Evolutionary conservation across 1,140 invertebrate species (phyloP), one percentile per base, ranked within the genome.

Genomic region (Drosophila nigrodunni): DNA sequence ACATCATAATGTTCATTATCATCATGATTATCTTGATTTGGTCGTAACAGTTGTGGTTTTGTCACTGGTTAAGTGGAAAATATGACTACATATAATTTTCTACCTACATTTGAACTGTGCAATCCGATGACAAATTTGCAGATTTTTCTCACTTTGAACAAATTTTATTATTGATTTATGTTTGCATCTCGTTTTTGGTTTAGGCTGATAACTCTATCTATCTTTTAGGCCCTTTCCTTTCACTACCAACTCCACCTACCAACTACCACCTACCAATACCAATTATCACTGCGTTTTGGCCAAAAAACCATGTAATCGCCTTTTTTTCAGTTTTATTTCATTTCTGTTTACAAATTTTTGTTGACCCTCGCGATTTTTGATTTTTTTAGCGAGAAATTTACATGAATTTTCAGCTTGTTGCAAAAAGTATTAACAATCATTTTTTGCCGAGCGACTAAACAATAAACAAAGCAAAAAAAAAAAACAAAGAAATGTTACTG

Each of bases 371-470:
- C 76, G 37, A 18, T 87, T 87, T 81, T 75, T 2, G 34, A 10
- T 74, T 82, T 88, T 86, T 87, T 87, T 87, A 80, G 88, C 80
- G 49, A 69, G 65, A 87, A 87, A 80, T 83, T 88, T 83, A 87
- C 83, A 87, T 68, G 83, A 83, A 87, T 87, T 88, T 88, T 82
- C 83, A 87, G 77, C 83, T 87, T 87, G 83, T 87, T 87, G 83
- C 73, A 80, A 87, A 88, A 78, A 64, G 57, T 58, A 69, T 61
- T 77, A 79, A 82, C 69, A 87, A 68, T 80, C 65, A 25, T 76
- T 80, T 83, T 82, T 88, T 68, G 70, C 60, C 30, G 46, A 1
- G 4, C 62, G 44, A 25, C 25, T 59, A 59, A 59, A 39, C 35
- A 61, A 70, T 54, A 52, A 15, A 15, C 15, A 34, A 62, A 54